phyloP scores from a whole-genome alignment of 2,113 vertebrate species.

The Aphyosemion australe region DNA sequence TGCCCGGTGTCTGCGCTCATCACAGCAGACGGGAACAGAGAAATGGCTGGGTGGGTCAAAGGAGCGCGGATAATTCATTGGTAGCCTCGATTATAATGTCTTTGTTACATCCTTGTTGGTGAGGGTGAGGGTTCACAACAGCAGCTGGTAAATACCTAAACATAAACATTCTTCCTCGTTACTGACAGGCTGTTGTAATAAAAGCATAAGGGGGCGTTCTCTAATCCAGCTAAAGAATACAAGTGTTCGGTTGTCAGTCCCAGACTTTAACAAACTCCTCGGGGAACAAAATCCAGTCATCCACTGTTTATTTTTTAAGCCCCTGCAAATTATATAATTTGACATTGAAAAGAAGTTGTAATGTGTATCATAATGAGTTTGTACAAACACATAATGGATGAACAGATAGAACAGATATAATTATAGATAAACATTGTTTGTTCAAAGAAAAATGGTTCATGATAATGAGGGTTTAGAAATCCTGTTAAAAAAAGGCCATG shows the following conservation, averaged over 20 bases:
- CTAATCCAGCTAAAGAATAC: constrained; percentile 10
- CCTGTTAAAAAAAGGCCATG: constrained; percentile 10
- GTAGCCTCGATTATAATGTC: no score
- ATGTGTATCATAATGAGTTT: constrained; percentile 37
- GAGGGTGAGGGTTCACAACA: no score
- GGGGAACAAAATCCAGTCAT: constrained; percentile 10
- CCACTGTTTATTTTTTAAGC: constrained; percentile 2
- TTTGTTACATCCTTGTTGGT: no score
- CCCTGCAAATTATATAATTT: constrained; percentile 33
- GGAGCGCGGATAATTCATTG: no score
- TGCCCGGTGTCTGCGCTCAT: no score
- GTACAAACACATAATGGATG: constrained; percentile 34
- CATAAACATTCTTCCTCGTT: not conserved
- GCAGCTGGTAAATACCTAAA: no score
- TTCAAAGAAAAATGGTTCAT: constrained; percentile 38
- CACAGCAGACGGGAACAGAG: no score
- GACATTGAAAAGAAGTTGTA: constrained; percentile 17
- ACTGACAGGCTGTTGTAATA: constrained; percentile 47
- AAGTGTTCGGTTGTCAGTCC: no score
- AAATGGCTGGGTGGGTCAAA: no score
- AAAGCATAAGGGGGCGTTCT: constrained; percentile 29
- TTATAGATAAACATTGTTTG: constrained; percentile 59
- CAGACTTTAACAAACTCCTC: not conserved
- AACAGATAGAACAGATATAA: constrained; percentile 41
- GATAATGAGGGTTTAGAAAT: constrained; percentile 17